Base-by-base conservation (phyloP, 2,113 vertebrate species). In the Neogale vison region DNA sequence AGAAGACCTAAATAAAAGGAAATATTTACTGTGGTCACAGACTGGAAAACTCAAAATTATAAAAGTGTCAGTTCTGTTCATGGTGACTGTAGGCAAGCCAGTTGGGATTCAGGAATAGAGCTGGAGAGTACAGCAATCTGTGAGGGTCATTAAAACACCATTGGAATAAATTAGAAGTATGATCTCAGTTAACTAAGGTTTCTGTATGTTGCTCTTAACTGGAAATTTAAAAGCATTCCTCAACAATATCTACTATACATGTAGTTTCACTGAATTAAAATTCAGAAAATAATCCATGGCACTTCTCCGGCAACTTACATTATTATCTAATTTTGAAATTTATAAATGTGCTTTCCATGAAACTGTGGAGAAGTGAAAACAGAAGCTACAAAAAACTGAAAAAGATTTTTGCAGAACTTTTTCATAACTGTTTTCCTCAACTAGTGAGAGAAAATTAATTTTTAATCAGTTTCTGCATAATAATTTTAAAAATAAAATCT, bases 271-370 rank as follows among this genome's bases (percentile, higher is more conserved):
- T 74, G 36, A 86, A 39, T 61, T 82, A 87, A 87, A 93, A 87
- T 69, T 61, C 26, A 83, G 29, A 94, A 74, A 96, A 81, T 23
- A 96, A 89, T 36, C 10, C 55, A 63, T 13, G 57, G 26, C 21
- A 50, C 3, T 76, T 76, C 86, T 76, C 74, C 91, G 67, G 6
- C 59, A 17, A 86, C 52, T 61, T 92, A 34, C 3, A 8, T 52
- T 42, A 85, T 65, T 61, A 89, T 31, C 50, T 88, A 85, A 85
- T 74, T 80, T 42, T 97, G 11, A 93, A 96, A 88, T 8, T 69
- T 50, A n/a, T 42, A 76, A 88, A n/a, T 21, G 34, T 36, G 10
- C 71, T 83, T 63, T n/a, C 47, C 4, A 95, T 87, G 34, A 87
- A 89, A 96, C 10, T 69, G 15, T 91, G 88, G 39, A 83, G 36